Conservation (phyloP, 2,888 invertebrate genomes). For the Myopa tessellatipennis region DNA sequence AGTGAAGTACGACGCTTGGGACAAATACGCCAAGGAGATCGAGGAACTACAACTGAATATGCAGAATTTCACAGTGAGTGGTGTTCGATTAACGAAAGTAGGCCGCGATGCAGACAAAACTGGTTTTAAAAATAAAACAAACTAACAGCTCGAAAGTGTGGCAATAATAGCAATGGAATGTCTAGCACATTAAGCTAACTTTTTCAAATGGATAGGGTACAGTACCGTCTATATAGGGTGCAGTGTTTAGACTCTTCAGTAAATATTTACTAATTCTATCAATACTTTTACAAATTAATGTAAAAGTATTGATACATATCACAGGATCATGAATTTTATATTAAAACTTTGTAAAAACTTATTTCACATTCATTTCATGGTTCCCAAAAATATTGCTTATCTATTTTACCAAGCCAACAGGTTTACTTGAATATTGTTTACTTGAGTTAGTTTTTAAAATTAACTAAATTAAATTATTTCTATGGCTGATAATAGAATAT, state of each 20-base stretch:
- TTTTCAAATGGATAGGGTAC: no score
- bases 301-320: no score
- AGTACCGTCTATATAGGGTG: neutral
- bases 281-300: no score
- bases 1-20: constrained; percentile 93
- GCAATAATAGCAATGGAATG: neutral
- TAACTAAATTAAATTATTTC: no score
- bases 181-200: neutral
- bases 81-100: neutral
- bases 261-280: no score
- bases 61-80: constrained; percentile 86
- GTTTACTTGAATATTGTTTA: no score
- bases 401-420: no score
- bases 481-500: no score
- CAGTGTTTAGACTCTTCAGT: no score
- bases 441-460: no score
- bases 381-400: no score
- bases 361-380: neutral
- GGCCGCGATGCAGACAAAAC: neutral
- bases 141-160: neutral
- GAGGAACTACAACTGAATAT: constrained; percentile 89
- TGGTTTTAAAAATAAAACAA: neutral
- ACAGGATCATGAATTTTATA: no score
- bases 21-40: constrained; percentile 88
- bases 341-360: neutral